Base-by-base conservation (phyloP, 2,797 vertebrate genomes). In the Pteropus rufus region DNA sequence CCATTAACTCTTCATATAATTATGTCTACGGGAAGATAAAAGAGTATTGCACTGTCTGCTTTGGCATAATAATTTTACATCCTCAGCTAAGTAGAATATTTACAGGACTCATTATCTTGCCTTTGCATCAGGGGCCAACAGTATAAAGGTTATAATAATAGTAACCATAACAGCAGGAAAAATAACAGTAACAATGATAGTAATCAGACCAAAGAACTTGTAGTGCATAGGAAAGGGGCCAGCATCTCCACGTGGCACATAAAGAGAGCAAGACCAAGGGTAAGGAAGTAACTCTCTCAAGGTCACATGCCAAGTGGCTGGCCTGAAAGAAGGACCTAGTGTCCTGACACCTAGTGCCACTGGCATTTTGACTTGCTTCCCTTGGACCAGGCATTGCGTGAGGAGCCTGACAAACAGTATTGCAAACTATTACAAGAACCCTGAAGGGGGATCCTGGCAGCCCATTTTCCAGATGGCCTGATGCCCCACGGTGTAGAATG, bases 41-140 rank as follows among this genome's bases (percentile, higher is more conserved):
- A 39, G 26, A 46, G 14, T 31, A 11, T 3, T 2, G 5, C n/a
- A 0, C 3, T 2, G 15, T 29, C 19, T 4, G 23, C 82, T 79
- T 24, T 12, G 10, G 15, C 36, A 0, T 10, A 16, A 34, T 11
- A 2, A n/a, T 34, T 89, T 79, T 29, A 10, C 3, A 18, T 69
- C 34, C 75, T 93, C 89, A 16, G 1, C 52, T n/a, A n/a, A 54
- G 81, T 0, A 39, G 36, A 7, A 0, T 12, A n/a, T 41, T 49
- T 36, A 7, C 2, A 7, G 70, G 39, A 16, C 1, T 52, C 7
- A 10, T n/a, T 31, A 65, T 70, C 62, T 77, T 44, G 67, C 19
- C 92, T 93, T 72, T 26, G n/a, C 15, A 36, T n/a, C 64, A 24
- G 76, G 24, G 49, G 21, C 9, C 56, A 69, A 1, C 1, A 2